Evolutionary conservation across 2,797 vertebrate species (phyloP).

Genomic region (Amblyopsis hoosieri): DNA sequence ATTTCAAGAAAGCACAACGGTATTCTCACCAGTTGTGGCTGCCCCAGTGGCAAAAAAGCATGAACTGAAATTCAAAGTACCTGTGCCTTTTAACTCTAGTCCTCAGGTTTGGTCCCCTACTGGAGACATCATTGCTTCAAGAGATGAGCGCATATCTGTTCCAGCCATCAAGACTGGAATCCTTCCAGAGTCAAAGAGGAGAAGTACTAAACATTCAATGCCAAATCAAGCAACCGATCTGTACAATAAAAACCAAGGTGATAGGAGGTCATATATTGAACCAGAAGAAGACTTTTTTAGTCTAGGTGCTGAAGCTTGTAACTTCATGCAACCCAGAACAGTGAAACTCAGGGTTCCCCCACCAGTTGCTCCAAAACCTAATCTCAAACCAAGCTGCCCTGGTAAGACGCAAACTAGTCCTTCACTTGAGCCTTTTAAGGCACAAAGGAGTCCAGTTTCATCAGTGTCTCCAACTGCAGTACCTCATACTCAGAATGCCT

Average conservation of each 20-base stretch:
- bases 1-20: constrained; percentile 68
- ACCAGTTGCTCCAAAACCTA: constrained; percentile 94
- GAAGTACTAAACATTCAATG: constrained; percentile 79
- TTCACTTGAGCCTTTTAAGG: constrained; percentile 64
- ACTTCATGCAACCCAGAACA: constrained; percentile 91
- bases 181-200: constrained; percentile 88
- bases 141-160: constrained; percentile 93
- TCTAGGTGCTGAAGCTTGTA: constrained; percentile 96
- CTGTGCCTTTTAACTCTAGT: constrained; percentile 65
- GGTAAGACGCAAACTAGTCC: constrained; percentile 82
- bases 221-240: constrained; percentile 76
- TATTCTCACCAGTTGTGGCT: constrained; percentile 65
- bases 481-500: constrained; percentile 54
- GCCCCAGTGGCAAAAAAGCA: constrained; percentile 75
- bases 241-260: constrained; percentile 81
- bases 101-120: constrained; percentile 82
- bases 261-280: constrained; percentile 85
- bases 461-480: constrained; percentile 42
- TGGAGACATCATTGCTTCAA: constrained; percentile 90
- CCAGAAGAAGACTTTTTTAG: constrained; percentile 97
- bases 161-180: constrained; percentile 91
- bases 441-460: constrained; percentile 69
- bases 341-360: constrained; percentile 93
- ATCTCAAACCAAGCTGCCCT: constrained; percentile 81
- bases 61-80: constrained; percentile 80